Conservation (phyloP, 2,888 invertebrate species). For the Tanypteryx hageni region DNA sequence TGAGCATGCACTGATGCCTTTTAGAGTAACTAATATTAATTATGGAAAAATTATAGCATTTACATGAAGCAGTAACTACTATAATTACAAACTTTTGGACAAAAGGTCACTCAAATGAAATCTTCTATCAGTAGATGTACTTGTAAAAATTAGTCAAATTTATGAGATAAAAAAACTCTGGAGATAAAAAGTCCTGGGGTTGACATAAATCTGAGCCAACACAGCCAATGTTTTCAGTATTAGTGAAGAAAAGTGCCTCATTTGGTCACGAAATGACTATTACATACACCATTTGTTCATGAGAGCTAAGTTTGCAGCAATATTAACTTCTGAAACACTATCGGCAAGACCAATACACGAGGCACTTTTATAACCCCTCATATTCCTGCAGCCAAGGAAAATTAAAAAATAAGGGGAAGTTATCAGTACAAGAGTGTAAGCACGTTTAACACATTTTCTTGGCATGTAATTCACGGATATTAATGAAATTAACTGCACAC, state of each 20-base stretch:
- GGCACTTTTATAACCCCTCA: constrained; percentile 20
- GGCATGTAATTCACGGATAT: constrained; percentile 34
- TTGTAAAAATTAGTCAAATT: constrained; percentile 12
- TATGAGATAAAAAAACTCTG: background rate
- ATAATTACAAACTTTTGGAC: constrained; percentile 45
- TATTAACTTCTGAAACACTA: constrained; percentile 23
- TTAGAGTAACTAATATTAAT: constrained; percentile 41
- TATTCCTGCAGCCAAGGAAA: constrained; percentile 8
- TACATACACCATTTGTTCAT: constrained; percentile 57
- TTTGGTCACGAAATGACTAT: background rate
- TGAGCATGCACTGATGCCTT: constrained; percentile 55
- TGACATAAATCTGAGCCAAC: constrained; percentile 58
- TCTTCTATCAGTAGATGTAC: background rate
- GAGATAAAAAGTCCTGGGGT: constrained; percentile 30
- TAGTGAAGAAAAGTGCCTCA: constrained; percentile 48
- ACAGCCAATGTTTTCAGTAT: constrained; percentile 51
- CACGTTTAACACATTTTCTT: constrained; percentile 38
- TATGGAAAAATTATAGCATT: constrained; percentile 59
- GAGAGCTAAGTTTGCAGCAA: constrained; percentile 46
- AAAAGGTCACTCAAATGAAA: constrained; percentile 26
- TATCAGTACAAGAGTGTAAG: constrained; percentile 40
- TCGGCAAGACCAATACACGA: constrained; percentile 33
- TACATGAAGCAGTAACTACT: constrained; percentile 47
- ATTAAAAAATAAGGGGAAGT: constrained; percentile 37
- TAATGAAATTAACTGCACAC: constrained; percentile 49